phyloP scores from a whole-genome alignment of 1,140 invertebrate genomes.

The Euwallacea fornicatus region DNA sequence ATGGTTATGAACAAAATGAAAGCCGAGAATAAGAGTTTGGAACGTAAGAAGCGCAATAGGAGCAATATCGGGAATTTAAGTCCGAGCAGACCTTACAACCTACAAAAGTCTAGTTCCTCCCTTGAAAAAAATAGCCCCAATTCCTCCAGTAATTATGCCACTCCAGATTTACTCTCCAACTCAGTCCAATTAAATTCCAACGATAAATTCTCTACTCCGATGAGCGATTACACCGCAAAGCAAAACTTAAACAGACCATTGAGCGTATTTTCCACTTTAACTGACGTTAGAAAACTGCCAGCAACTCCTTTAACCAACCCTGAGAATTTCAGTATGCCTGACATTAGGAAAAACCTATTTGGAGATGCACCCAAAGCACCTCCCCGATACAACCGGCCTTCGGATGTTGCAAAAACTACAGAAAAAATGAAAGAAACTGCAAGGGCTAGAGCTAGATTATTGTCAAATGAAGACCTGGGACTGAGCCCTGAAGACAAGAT shows the following conservation, averaged over 20 bases:
- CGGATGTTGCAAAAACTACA: conserved; percentile 56
- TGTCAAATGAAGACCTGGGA: conserved; percentile 63
- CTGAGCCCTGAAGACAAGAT: conserved; percentile 73
- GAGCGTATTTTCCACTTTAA: conserved; percentile 35
- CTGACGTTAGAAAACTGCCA: conserved; percentile 16
- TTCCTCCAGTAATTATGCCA: conserved; percentile 9
- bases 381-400: conserved; percentile 34
- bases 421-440: conserved; percentile 69
- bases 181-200: conserved; percentile 24
- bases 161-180: conserved; percentile 47
- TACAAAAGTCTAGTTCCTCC: conserved; percentile 47
- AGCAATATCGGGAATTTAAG: conserved; percentile 33
- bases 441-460: conserved; percentile 66
- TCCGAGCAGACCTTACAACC: conserved; percentile 42
- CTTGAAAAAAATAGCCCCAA: conserved; percentile 33
- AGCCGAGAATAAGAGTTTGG: conserved; percentile 63
- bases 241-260: conserved; percentile 29
- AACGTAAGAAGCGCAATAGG: conserved; percentile 45
- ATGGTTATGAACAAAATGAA: conserved; percentile 77
- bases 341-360: conserved; percentile 45
- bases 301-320: conserved; percentile 25
- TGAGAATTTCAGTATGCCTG: conserved; percentile 49
- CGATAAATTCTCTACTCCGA: conserved; percentile 22
- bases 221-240: conserved; percentile 14
- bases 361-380: conserved; percentile 49